A percentile compares a stretch with the other conserved stretches of the same genome.
phyloP scores from a whole-genome alignment of 1,140 invertebrate species.

The Scaptomyza montana region DNA sequence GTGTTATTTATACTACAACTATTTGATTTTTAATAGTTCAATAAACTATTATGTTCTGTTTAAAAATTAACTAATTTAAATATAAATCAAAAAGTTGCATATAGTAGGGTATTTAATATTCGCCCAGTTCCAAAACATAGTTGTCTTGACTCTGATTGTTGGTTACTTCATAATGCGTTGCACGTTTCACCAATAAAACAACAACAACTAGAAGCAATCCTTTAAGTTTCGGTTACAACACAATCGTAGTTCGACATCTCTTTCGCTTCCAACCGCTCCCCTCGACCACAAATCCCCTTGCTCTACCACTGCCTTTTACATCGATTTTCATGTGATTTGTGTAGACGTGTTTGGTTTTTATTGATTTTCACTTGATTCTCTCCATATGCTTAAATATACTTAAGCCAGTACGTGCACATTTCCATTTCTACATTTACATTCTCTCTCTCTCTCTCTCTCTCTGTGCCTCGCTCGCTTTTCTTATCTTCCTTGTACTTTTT shows the following conservation, averaged over 20 bases:
- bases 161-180: slow-evolving; percentile 63
- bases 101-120: slow-evolving; percentile 13
- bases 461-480: slow-evolving; percentile 18
- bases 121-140: neutral
- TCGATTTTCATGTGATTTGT: slow-evolving; percentile 82
- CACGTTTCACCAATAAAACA: slow-evolving; percentile 77
- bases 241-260: slow-evolving; percentile 19
- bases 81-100: neutral
- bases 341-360: slow-evolving; percentile 81
- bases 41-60: no score
- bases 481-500: neutral
- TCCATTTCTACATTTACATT: slow-evolving; percentile 45
- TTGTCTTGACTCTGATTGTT: slow-evolving; percentile 8
- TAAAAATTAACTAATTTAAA: no score
- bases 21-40: no score
- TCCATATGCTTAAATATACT: slow-evolving; percentile 82
- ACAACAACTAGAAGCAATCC: slow-evolving; percentile 65
- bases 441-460: no score
- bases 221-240: slow-evolving; percentile 71
- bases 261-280: neutral
- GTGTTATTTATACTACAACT: no score
- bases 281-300: no score
- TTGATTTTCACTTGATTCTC: slow-evolving; percentile 81
- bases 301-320: slow-evolving; percentile 24
- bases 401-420: slow-evolving; percentile 76